Conservation (phyloP, 2,888 invertebrate species). For the Archaeoteleia sp. region DNA sequence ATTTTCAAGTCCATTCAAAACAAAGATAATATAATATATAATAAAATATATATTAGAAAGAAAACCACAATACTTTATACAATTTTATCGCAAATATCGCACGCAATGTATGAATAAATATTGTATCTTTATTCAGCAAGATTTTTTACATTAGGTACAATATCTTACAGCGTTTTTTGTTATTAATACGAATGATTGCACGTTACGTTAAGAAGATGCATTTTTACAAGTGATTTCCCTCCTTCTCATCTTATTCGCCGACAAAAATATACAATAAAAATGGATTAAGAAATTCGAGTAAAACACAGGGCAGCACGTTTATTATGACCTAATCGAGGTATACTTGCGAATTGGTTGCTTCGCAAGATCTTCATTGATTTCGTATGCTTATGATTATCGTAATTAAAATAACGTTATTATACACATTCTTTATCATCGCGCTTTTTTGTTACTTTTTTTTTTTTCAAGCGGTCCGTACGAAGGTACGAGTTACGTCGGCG, state of each 20-base stretch:
- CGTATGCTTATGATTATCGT: background rate
- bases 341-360: background rate
- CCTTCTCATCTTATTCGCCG: slow-evolving; percentile 28
- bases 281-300: slow-evolving; percentile 8
- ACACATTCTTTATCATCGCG: slow-evolving; percentile 1
- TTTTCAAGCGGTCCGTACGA: no score
- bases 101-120: slow-evolving; percentile 69
- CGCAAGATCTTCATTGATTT: no score
- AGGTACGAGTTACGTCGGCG: no score
- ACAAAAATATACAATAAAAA: slow-evolving; percentile 30
- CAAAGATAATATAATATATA: background rate
- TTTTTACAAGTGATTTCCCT: slow-evolving; percentile 42
- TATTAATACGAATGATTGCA: slow-evolving; percentile 68
- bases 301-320: slow-evolving; percentile 10
- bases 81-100: background rate
- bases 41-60: background rate
- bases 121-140: slow-evolving; percentile 68
- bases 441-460: no score
- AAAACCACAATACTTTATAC: no score
- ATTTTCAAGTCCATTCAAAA: no score
- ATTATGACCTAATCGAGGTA: background rate
- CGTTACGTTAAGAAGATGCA: slow-evolving; percentile 64
- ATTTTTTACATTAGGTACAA: slow-evolving; percentile 68
- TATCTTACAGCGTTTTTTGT: slow-evolving; percentile 65
- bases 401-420: slow-evolving; percentile 3